phyloP scores from a whole-genome alignment of 1,140 invertebrate genomes.

The Ectropis grisescens region DNA sequence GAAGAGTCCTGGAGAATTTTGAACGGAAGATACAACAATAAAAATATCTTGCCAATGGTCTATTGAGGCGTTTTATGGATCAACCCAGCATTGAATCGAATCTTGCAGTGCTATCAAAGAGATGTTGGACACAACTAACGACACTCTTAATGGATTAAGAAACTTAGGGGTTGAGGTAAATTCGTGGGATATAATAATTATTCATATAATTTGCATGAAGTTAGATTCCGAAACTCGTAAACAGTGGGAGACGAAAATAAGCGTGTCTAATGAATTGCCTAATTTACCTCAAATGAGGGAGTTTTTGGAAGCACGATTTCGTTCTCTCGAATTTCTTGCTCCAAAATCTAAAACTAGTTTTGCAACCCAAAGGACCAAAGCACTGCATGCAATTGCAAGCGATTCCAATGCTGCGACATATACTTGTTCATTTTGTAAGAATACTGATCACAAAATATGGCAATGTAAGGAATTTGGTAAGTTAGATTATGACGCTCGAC shows the following conservation, averaged over 20 bases:
- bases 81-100: too few relatives aligned
- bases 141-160: background rate
- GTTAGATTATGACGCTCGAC: conserved; percentile 2
- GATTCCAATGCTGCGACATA: too few relatives aligned
- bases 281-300: background rate
- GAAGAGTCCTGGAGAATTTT: too few relatives aligned
- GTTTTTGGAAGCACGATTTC: background rate
- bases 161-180: background rate
- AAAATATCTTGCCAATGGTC: too few relatives aligned
- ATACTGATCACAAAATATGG: conserved; percentile 8
- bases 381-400: too few relatives aligned
- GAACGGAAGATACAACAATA: too few relatives aligned
- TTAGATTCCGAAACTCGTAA: background rate
- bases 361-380: too few relatives aligned
- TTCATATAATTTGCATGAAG: background rate
- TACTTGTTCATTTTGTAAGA: conserved; percentile 8
- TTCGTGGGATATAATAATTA: background rate
- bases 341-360: background rate
- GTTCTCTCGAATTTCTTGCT: background rate
- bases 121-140: too few relatives aligned
- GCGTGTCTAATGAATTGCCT: background rate
- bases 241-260: background rate
- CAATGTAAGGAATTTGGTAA: conserved; percentile 12
- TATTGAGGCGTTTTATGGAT: too few relatives aligned
- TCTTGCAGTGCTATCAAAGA: too few relatives aligned